Conservation (phyloP, 2,797 vertebrate species). For the Oreonectes daqikongensis region DNA sequence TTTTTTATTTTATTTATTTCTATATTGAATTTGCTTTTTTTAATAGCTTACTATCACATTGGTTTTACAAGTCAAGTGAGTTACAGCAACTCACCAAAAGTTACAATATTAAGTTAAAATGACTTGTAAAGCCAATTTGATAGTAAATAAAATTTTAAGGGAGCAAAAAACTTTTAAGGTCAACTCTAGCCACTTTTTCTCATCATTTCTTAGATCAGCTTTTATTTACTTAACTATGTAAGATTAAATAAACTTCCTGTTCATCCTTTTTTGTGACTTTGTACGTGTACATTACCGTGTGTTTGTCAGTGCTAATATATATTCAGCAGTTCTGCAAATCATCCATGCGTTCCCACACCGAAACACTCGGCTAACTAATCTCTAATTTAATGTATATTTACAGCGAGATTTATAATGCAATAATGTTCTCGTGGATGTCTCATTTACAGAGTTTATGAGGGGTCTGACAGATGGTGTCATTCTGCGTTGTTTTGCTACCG, state of each 20-base stretch:
- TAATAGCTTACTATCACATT: too few relatives aligned
- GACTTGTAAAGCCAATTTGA: too few relatives aligned
- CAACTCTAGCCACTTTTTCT: too few relatives aligned
- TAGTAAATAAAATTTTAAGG: too few relatives aligned
- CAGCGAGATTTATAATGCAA: conserved; percentile 55
- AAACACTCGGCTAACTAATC: conserved; percentile 51
- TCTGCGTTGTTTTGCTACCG: conserved; percentile 45
- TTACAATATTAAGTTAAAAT: too few relatives aligned
- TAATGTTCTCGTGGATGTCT: conserved; percentile 56
- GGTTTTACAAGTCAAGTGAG: too few relatives aligned
- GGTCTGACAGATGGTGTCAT: conserved; percentile 59
- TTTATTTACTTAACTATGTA: background rate
- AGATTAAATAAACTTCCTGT: conserved; percentile 43
- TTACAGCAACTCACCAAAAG: too few relatives aligned
- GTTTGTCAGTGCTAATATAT: conserved; percentile 39
- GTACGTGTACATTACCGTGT: background rate
- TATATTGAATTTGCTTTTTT: too few relatives aligned
- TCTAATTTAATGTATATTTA: conserved; percentile 58
- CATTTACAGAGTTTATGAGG: conserved; percentile 58
- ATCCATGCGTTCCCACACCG: conserved; percentile 27
- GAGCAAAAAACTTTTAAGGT: too few relatives aligned
- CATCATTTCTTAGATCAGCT: too few relatives aligned
- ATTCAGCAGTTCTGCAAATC: conserved; percentile 32
- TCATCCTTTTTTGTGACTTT: background rate
- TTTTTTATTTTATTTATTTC: too few relatives aligned